Evolutionary conservation across 2,113 vertebrate genomes (phyloP).

Genomic region (Labeo rohita): DNA sequence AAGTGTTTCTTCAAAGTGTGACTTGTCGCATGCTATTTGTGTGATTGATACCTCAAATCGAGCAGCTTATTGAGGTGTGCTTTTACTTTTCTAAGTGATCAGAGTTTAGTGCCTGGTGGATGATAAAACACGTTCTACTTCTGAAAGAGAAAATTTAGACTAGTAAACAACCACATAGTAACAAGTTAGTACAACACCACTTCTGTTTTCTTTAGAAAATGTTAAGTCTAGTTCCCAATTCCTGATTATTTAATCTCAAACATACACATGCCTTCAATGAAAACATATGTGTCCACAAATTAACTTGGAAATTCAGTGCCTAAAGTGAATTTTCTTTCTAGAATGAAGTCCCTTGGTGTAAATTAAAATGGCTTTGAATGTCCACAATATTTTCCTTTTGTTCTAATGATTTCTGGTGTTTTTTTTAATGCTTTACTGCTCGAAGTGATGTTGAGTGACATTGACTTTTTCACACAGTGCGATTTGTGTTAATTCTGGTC

Average conservation of each 20-base stretch:
- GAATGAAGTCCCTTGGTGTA: neutral
- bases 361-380: constrained; percentile 3
- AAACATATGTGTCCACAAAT: constrained; percentile 1
- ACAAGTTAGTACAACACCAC: neutral
- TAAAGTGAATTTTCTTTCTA: constrained; percentile 11
- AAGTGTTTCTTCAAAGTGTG: constrained; percentile 17
- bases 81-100: neutral
- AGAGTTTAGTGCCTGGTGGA: neutral
- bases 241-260: neutral
- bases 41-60: neutral
- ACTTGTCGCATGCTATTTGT: neutral
- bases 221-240: neutral
- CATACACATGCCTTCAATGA: constrained; percentile 28
- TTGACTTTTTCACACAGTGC: constrained; percentile 30
- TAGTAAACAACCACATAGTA: neutral
- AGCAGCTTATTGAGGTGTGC: neutral
- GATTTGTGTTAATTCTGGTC: constrained; percentile 1
- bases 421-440: neutral
- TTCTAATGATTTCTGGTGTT: neutral
- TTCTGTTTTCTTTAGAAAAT: neutral
- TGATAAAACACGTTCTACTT: neutral
- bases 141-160: neutral
- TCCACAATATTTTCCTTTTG: neutral
- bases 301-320: constrained; percentile 40
- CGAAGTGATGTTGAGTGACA: neutral